Conservation (phyloP, 1,140 invertebrate genomes). For the Bursaphelenchus mucronatus region DNA sequence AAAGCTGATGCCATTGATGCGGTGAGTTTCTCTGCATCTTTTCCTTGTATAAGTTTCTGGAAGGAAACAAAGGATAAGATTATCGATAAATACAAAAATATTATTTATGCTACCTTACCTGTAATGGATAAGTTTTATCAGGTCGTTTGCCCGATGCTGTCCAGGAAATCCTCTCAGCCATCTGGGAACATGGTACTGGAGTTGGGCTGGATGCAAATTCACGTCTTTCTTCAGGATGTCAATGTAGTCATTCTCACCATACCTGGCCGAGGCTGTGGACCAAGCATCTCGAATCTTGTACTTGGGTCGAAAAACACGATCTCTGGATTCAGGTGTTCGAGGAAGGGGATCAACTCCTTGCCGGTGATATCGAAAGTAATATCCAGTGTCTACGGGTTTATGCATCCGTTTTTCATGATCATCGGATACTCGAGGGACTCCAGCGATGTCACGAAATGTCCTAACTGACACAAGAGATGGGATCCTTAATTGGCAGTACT, state of each 20-base stretch:
- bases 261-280: conserved; percentile 40
- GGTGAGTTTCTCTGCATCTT: conserved; percentile 55
- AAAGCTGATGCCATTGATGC: conserved; percentile 56
- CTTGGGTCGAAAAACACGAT: conserved; percentile 42
- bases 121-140: conserved; percentile 60
- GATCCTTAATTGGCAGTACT: too few relatives aligned
- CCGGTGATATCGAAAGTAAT: conserved; percentile 58
- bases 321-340: conserved; percentile 48
- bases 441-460: conserved; percentile 11
- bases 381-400: conserved; percentile 47
- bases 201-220: conserved; percentile 57
- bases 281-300: conserved; percentile 46
- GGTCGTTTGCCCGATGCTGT: conserved; percentile 55
- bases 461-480: too few relatives aligned
- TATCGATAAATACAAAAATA: neutral
- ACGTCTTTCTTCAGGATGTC: conserved; percentile 47
- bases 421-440: conserved; percentile 45
- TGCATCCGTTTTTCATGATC: conserved; percentile 50
- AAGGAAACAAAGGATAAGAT: conserved; percentile 46
- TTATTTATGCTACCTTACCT: conserved; percentile 6
- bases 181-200: conserved; percentile 56
- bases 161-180: conserved; percentile 60
- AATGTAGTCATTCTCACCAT: conserved; percentile 60
- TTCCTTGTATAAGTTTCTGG: conserved; percentile 56
- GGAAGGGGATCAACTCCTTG: conserved; percentile 54